Conservation (phyloP, 2,797 vertebrate species). For the Tiaroga cobitis region DNA sequence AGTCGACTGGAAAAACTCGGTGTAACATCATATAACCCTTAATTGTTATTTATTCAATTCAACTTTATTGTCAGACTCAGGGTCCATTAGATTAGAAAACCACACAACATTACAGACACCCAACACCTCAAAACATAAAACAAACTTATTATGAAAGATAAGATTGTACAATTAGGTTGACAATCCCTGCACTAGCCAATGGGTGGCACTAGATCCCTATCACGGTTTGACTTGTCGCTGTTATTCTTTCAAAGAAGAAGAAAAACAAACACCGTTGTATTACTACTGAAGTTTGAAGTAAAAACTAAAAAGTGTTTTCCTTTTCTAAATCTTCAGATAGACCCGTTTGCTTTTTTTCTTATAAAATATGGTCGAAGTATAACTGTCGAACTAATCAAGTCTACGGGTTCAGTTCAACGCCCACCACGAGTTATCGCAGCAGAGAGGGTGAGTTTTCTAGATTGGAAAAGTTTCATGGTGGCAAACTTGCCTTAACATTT, state of each 20-base stretch:
- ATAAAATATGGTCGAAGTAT: not conserved
- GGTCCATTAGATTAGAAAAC: too few species aligned
- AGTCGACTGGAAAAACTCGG: not conserved
- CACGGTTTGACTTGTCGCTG: constrained; percentile 2
- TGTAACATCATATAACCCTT: not conserved
- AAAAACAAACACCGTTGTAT: not conserved
- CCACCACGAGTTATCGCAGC: not conserved
- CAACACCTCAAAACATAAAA: too few species aligned
- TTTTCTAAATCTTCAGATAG: not conserved
- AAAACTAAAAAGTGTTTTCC: not conserved
- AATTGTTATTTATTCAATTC: not conserved
- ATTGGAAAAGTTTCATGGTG: not conserved
- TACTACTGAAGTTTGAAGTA: not conserved
- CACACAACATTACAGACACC: too few species aligned
- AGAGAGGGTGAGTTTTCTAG: constrained; percentile 13
- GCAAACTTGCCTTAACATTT: not conserved
- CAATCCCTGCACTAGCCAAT: not conserved
- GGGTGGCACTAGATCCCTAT: constrained; percentile 16
- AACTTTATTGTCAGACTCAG: too few species aligned
- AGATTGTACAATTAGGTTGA: not conserved
- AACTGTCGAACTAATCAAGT: not conserved
- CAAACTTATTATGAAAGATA: not conserved
- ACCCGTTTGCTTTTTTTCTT: not conserved
- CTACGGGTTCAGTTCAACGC: not conserved
- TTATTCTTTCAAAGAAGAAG: not conserved